Evolutionary conservation across 2,888 invertebrate genomes (phyloP).

Genomic region (Hydroisotoma schaefferi): DNA sequence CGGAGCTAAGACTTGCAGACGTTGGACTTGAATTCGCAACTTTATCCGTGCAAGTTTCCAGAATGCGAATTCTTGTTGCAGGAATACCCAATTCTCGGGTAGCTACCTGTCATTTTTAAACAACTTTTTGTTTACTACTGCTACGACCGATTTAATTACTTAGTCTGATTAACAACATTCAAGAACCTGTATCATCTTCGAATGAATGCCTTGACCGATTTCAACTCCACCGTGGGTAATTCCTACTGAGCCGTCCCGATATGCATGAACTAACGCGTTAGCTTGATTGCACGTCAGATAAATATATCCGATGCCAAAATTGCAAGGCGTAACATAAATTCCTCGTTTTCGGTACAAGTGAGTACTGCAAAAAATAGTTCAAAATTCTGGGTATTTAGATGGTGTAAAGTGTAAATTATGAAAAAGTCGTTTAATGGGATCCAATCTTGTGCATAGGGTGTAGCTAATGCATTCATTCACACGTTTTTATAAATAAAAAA

Average conservation of each 20-base stretch:
- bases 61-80: constrained; percentile 46
- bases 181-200: constrained; percentile 57
- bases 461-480: too few species aligned
- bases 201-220: constrained; percentile 58
- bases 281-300: constrained; percentile 50
- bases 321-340: constrained; percentile 51
- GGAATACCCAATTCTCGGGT: constrained; percentile 49
- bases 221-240: constrained; percentile 56
- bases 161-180: too few species aligned
- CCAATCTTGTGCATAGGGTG: neutral
- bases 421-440: constrained; percentile 2
- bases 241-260: constrained; percentile 56
- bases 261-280: constrained; percentile 55
- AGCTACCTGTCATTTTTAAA: constrained; percentile 47
- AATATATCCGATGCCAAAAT: constrained; percentile 51
- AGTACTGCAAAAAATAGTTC: constrained; percentile 48
- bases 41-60: constrained; percentile 52
- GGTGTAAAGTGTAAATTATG: neutral
- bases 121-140: neutral
- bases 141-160: too few species aligned
- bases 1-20: constrained; percentile 53
- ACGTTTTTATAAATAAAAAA: constrained; percentile 1
- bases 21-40: constrained; percentile 54
- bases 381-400: constrained; percentile 2
- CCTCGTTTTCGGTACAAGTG: constrained; percentile 54